Base-by-base conservation (phyloP, 2,888 invertebrate genomes). In the Drosophila pseudotakahashii region DNA sequence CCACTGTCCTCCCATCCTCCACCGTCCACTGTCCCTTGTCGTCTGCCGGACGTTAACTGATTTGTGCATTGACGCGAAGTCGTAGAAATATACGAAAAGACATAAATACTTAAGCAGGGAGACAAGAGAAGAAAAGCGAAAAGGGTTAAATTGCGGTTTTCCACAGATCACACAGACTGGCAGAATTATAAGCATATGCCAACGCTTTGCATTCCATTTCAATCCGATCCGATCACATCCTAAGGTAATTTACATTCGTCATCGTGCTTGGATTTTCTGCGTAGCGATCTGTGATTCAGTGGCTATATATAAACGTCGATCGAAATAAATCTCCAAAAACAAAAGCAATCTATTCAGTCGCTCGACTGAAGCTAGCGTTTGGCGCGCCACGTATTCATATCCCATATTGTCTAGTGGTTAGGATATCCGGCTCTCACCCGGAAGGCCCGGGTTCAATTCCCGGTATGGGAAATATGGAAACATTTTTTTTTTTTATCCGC, bases 381-480 rank as follows among this genome's bases (percentile, higher is more conserved):
- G 7, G 32, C 41, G 9, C 23, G 63, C 63, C 63, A 64, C 66
- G 51, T 64, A 26, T 0, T 42, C 45, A 81, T 48, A 32, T 91
- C 91, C 92, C 91, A 91, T 92, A 92, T 92, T 90, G 92, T 92
- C 91, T 92, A 92, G 92, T 92, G 92, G 92, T 89, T 92, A 92
- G 91, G 92, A 92, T 92, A 91, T 89, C 91, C 90, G 91, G 92
- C 91, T 92, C 90, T 92, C 92, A 92, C 91, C 91, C 91, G 90
- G 92, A 89, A 92, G 92, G 95, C 96, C 95, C 96, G 95, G 95
- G 96, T 96, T 96, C 96, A 95, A 95, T 96, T 95, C 95, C 96
- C 96, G 96, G 96, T 96, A 96, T 96, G 96, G 96, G 96, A 47
- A 47, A 32, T 47, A 47, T 47, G 47, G 47, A 23, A 26, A 14